Base-by-base conservation (phyloP, 2,113 vertebrate species). In the Leucopsar rothschildi region DNA sequence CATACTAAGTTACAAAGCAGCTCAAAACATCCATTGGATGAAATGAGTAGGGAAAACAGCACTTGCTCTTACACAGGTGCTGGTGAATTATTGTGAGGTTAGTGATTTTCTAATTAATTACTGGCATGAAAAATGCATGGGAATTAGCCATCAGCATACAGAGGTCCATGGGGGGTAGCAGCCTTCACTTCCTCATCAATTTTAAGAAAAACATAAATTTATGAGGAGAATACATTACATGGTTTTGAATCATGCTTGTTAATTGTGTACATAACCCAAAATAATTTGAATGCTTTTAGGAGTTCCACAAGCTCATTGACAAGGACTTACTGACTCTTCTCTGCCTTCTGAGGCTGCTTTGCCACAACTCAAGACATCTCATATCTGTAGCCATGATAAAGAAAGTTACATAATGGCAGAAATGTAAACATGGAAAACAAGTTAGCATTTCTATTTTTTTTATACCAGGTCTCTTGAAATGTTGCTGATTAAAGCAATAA, bases 401-500 rank as follows among this genome's bases (percentile, higher is more conserved):
- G 12, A 82, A 87, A 78, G 31, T 95, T 88, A 50, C 20, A 89
- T 64, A 92, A 88, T 23, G 47, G 45, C 47, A 95, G 94, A 94
- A 87, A 85, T 31, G 64, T 69, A 82, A 93, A 60, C 60, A 76
- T 31, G 55, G 64, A 87, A 82, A 37, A 33, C 9, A 86, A 89
- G 93, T 66, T 72, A 92, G 81, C 76, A 61, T 80, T 94, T 93
- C 73, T 90, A 55, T 31, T 77, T 68, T 65, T 77, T 88, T 93
- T 60, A 37, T 81, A 86, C 50, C 60, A 79, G 9, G 12, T 76
- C 55, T 93, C 84, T 95, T 91, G 82, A 97, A 97, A 96, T 85
- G 60, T 94, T 94, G 95, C 66, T 84, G 80, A 97, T 96, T 97
- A 97, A 97, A 97, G 95, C 88, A 94, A 93, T 93, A 97, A 92